These are phyloP conservation scores for Thalassoma bifasciatum DNA, from an alignment of 2,113 vertebrate genomes.

Conservation along the genomic window DNA sequence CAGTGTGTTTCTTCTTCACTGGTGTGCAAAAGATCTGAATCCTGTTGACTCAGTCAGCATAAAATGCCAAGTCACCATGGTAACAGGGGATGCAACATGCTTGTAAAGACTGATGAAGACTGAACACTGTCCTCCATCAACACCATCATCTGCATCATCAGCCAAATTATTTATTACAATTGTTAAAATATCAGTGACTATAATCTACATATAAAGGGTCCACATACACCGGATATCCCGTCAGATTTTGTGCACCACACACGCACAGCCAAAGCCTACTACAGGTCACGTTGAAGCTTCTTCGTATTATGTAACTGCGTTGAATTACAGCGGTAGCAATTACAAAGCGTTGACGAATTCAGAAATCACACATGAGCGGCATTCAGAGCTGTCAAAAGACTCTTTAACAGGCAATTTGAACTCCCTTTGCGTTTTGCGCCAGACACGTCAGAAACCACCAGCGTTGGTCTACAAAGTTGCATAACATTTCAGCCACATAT, in stretches of 20 bases:
- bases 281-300: constrained; percentile 66
- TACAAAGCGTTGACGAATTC: constrained; percentile 37
- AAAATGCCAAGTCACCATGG: constrained; percentile 84
- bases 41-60: constrained; percentile 74
- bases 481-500: constrained; percentile 58
- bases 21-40: constrained; percentile 41
- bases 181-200: constrained; percentile 30
- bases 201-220: constrained; percentile 1
- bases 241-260: constrained; percentile 35
- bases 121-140: constrained; percentile 12
- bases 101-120: constrained; percentile 41
- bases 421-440: neutral
- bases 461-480: constrained; percentile 68
- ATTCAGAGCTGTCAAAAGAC: neutral
- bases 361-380: constrained; percentile 13
- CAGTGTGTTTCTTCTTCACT: constrained; percentile 19
- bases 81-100: constrained; percentile 81
- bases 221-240: constrained; percentile 25
- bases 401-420: constrained; percentile 3
- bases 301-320: constrained; percentile 75
- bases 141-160: constrained; percentile 4
- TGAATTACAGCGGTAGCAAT: constrained; percentile 53
- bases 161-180: constrained; percentile 14
- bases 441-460: constrained; percentile 4
- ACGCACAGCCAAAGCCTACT: constrained; percentile 39